These are phyloP conservation scores for Typhlichthys eigenmanni DNA, from an alignment of 2,797 vertebrate species.

Conservation along the genomic window DNA sequence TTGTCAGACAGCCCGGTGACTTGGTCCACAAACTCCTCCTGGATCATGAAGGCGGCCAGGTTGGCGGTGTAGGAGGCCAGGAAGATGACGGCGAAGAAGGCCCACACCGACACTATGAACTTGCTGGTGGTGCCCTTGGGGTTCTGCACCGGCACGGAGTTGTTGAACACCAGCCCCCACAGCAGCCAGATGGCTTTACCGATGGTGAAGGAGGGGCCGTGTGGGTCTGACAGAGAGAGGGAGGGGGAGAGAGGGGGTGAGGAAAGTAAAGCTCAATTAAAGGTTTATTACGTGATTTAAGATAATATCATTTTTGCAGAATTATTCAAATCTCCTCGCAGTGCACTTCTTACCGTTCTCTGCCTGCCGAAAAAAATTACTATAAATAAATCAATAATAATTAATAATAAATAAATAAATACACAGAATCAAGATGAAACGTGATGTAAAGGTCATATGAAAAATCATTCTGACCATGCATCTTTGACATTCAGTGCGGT, in stretches of 20 bases:
- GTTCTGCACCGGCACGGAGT: slow-evolving; percentile 98
- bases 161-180: slow-evolving; percentile 98
- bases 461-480: too few species aligned
- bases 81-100: slow-evolving; percentile 98
- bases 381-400: too few species aligned
- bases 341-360: not conserved
- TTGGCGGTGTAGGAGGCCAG: slow-evolving; percentile 98
- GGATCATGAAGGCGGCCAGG: slow-evolving; percentile 98
- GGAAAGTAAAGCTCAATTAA: not conserved
- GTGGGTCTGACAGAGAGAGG: slow-evolving; percentile 81
- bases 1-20: slow-evolving; percentile 98
- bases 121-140: slow-evolving; percentile 97
- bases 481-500: too few species aligned
- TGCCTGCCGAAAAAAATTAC: too few species aligned
- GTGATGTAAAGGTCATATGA: too few species aligned
- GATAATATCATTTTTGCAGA: not conserved
- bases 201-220: slow-evolving; percentile 95
- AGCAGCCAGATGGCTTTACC: slow-evolving; percentile 97
- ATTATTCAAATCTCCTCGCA: not conserved
- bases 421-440: too few species aligned
- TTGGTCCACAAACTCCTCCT: slow-evolving; percentile 98
- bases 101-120: slow-evolving; percentile 98
- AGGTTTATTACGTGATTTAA: not conserved
- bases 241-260: slow-evolving; percentile 2
- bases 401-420: too few species aligned